A percentile compares a stretch with the other conserved stretches of the same genome.
Evolutionary conservation across 2,888 invertebrate genomes (phyloP).

Genomic region (Palloptera scutellata): DNA sequence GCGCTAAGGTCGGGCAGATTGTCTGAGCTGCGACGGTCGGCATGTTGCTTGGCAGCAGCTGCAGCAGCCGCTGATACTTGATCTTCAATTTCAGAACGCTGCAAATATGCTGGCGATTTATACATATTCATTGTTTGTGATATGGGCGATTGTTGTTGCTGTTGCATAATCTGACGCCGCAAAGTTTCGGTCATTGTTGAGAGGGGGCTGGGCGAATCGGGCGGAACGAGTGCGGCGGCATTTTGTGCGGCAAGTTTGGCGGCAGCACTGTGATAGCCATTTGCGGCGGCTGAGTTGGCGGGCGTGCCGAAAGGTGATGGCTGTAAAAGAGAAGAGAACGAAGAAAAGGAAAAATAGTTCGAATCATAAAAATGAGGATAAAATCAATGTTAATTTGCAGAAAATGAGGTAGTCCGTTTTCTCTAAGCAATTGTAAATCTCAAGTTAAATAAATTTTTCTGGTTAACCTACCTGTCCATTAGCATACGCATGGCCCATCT

Average conservation of each 20-base stretch:
- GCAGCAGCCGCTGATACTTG: conserved; percentile 57
- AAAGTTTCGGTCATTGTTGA: conserved; percentile 60
- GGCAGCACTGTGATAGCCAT: conserved; percentile 57
- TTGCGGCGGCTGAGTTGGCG: conserved; percentile 43
- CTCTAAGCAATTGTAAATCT: too few relatives aligned
- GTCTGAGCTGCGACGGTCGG: conserved; percentile 49
- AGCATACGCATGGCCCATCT: conserved; percentile 66
- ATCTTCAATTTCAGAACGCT: conserved; percentile 60
- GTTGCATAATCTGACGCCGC: conserved; percentile 59
- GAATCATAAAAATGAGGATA: background rate
- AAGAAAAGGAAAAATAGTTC: conserved; percentile 12
- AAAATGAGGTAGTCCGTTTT: too few relatives aligned
- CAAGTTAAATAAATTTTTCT: background rate
- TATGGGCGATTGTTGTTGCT: conserved; percentile 58
- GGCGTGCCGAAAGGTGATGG: conserved; percentile 49
- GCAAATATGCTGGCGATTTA: conserved; percentile 60
- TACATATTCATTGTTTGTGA: conserved; percentile 61
- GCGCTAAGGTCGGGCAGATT: conserved; percentile 60
- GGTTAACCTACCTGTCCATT: conserved; percentile 49
- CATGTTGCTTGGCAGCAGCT: conserved; percentile 51
- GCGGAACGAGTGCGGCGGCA: conserved; percentile 51
- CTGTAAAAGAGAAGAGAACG: conserved; percentile 16
- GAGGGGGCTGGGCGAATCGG: conserved; percentile 53
- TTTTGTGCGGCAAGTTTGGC: conserved; percentile 48
- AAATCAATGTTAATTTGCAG: background rate